Conservation (phyloP, 2,888 invertebrate genomes). For the Ochlodes sylvanus region DNA sequence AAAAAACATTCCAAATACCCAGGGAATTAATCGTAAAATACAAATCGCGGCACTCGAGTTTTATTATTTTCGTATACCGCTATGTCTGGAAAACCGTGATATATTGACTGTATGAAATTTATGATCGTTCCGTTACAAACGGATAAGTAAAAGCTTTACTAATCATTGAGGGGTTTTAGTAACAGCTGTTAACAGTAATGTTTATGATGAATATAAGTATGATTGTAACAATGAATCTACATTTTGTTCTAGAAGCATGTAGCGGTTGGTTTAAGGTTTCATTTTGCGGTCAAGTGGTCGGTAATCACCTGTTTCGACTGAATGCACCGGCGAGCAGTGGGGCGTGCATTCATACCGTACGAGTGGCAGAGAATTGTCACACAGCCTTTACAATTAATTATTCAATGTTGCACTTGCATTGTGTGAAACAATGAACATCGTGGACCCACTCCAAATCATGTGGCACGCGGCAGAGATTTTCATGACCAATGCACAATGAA, state of each 20-base stretch:
- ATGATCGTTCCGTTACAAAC: constrained; percentile 29
- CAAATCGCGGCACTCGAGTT: constrained; percentile 20
- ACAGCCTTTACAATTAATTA: constrained; percentile 13
- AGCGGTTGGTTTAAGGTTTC: constrained; percentile 64
- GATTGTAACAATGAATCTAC: constrained; percentile 37
- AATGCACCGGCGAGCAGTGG: constrained; percentile 49
- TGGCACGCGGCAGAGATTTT: too few relatives aligned
- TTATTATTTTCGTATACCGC: constrained; percentile 31
- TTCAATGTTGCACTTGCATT: constrained; percentile 11
- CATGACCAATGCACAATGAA: too few relatives aligned
- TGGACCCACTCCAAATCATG: too few relatives aligned
- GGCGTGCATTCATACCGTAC: constrained; percentile 30
- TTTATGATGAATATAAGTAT: background rate
- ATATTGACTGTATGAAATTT: constrained; percentile 43
- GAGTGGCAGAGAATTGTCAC: constrained; percentile 34
- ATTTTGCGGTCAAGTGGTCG: constrained; percentile 70
- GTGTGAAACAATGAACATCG: background rate
- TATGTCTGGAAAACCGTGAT: constrained; percentile 34
- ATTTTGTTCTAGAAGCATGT: constrained; percentile 48
- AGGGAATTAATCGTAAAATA: constrained; percentile 21
- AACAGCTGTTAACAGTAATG: constrained; percentile 5
- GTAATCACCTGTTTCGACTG: constrained; percentile 64
- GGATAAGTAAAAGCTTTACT: constrained; percentile 23
- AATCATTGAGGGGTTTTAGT: constrained; percentile 22
- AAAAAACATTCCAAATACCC: constrained; percentile 19